Evolutionary conservation across 2,888 invertebrate species (phyloP).

Genomic region (Syrista parreyssii): DNA sequence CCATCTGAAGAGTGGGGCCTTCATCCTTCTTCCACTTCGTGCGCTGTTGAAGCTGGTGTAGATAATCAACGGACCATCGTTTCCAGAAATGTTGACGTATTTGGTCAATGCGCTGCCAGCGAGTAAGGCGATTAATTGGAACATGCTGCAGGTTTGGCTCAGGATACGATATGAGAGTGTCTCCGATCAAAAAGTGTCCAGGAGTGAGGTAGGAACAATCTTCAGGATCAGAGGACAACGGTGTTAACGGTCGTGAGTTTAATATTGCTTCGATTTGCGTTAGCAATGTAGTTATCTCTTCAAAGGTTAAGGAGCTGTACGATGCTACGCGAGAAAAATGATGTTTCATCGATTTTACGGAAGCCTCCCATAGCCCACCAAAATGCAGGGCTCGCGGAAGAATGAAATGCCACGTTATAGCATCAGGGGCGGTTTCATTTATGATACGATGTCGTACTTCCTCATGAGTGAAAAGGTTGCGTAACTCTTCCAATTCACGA

Average conservation of each 20-base stretch:
- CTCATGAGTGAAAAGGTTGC: background rate
- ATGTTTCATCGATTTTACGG: constrained; percentile 12
- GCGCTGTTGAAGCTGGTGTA: too few species aligned
- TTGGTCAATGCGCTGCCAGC: constrained; percentile 10
- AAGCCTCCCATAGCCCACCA: constrained; percentile 16
- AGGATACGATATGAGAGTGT: constrained; percentile 8
- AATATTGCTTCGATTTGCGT: constrained; percentile 15
- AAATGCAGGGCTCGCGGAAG: constrained; percentile 12
- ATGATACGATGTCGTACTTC: background rate
- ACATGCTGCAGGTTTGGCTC: constrained; percentile 2
- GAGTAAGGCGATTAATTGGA: constrained; percentile 6
- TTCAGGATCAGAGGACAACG: constrained; percentile 16
- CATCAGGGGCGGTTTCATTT: background rate
- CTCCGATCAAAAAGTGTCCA: constrained; percentile 18
- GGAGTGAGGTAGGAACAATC: constrained; percentile 12
- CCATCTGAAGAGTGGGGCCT: constrained; percentile 1
- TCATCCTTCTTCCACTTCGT: background rate
- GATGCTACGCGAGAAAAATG: constrained; percentile 1
- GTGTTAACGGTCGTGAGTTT: constrained; percentile 13
- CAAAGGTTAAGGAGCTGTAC: constrained; percentile 5
- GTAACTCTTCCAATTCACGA: constrained; percentile 21
- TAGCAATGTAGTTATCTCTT: constrained; percentile 4
- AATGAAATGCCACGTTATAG: constrained; percentile 16
- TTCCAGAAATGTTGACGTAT: constrained; percentile 15
- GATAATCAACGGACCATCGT: constrained; percentile 12